A percentile compares a stretch with the other conserved stretches of the same genome.
These are phyloP conservation scores for Acanthococcus lagerstroemiae DNA, from an alignment of 2,888 invertebrate species.

Conservation along the genomic window DNA sequence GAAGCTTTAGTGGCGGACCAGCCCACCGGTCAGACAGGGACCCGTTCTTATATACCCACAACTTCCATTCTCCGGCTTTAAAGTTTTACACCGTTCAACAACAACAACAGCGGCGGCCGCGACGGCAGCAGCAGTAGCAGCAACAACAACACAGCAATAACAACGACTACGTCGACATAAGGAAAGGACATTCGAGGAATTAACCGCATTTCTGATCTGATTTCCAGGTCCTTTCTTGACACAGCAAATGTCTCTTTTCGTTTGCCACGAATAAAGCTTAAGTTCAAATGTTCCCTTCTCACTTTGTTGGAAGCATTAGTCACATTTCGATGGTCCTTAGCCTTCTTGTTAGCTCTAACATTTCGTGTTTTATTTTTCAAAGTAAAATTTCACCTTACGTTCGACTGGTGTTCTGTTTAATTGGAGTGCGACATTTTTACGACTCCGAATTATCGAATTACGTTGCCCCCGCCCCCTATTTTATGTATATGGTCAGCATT, in stretches of 20 bases:
- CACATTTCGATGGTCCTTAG: conserved; percentile 26
- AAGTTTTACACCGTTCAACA: conserved; percentile 24
- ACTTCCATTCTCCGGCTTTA: conserved; percentile 27
- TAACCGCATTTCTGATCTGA: conserved; percentile 31
- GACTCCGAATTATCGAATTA: no score
- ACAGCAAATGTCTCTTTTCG: neutral
- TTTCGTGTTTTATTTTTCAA: no score
- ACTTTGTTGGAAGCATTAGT: conserved; percentile 22
- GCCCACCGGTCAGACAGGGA: conserved; percentile 28
- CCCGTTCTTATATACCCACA: conserved; percentile 18
- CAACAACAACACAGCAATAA: conserved; percentile 9
- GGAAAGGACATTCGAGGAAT: conserved; percentile 31
- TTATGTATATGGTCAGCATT: no score
- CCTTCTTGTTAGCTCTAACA: no score
- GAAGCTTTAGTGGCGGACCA: conserved; percentile 30
- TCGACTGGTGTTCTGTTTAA: no score
- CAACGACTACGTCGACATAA: conserved; percentile 28
- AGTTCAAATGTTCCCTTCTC: conserved; percentile 25
- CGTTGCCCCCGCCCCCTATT: no score
- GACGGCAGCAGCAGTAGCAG: conserved; percentile 1
- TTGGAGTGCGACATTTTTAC: no score
- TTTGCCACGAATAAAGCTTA: conserved; percentile 8
- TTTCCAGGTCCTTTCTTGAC: conserved; percentile 25
- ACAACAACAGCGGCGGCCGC: neutral
- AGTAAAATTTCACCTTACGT: no score